These are phyloP conservation scores for Leptatherina wallacei DNA, from an alignment of 2,797 vertebrate genomes.

Conservation along the genomic window DNA sequence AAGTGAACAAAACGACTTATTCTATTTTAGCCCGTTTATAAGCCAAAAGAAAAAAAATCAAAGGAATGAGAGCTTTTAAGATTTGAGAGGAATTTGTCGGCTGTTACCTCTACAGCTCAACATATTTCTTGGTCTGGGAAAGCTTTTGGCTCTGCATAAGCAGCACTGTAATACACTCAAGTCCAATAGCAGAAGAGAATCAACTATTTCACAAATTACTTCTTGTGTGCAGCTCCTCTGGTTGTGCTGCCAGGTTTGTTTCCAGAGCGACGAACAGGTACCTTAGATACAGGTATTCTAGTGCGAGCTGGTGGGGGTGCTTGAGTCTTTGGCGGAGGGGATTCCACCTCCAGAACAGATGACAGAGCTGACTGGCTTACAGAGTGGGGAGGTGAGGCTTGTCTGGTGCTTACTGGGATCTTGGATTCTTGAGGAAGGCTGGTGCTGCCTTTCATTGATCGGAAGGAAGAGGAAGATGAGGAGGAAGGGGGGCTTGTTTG, in stretches of 20 bases:
- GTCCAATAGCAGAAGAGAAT: slow-evolving; percentile 24
- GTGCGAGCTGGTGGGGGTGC: slow-evolving; percentile 86
- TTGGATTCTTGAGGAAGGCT: slow-evolving; percentile 93
- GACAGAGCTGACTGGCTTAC: slow-evolving; percentile 87
- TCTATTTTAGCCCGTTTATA: slow-evolving; percentile 37
- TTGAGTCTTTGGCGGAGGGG: slow-evolving; percentile 86
- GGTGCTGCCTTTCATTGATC: slow-evolving; percentile 89
- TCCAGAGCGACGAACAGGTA: slow-evolving; percentile 92
- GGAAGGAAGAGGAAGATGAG: slow-evolving; percentile 84
- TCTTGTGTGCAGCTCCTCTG: slow-evolving; percentile 88
- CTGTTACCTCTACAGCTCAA: slow-evolving; percentile 67
- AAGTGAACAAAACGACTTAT: slow-evolving; percentile 63
- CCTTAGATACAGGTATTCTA: slow-evolving; percentile 96
- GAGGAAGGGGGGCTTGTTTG: slow-evolving; percentile 76
- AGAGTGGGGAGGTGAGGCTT: slow-evolving; percentile 86
- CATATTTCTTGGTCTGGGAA: slow-evolving; percentile 67
- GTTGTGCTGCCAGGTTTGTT: slow-evolving; percentile 84
- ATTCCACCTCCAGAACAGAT: slow-evolving; percentile 79
- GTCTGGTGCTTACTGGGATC: slow-evolving; percentile 93
- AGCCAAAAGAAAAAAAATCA: slow-evolving; percentile 40
- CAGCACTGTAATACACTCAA: slow-evolving; percentile 40
- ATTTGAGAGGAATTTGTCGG: slow-evolving; percentile 65
- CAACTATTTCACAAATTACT: slow-evolving; percentile 75
- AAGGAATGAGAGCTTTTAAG: slow-evolving; percentile 61
- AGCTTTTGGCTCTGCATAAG: slow-evolving; percentile 58